Percentiles rank a stretch among this genome's conserved stretches.
These are phyloP conservation scores for Lagria hirta DNA, from an alignment of 2,888 invertebrate genomes.

Conservation along the genomic window DNA sequence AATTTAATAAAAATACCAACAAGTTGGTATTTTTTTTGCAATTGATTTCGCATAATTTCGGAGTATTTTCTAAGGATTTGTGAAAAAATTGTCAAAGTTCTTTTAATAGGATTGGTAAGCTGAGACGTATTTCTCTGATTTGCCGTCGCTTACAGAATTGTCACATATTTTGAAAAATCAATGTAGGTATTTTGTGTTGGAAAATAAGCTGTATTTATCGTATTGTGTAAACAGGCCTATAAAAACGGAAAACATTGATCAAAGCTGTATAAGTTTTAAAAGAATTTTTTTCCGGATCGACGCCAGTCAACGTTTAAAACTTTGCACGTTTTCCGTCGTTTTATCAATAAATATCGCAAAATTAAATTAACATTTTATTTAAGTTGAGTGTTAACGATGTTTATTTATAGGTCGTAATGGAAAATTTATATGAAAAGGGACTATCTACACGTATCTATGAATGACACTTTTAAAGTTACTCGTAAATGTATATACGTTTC, in stretches of 20 bases:
- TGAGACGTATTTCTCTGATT: conserved; percentile 4
- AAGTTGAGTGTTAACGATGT: conserved; percentile 11
- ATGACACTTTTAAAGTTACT: conserved; percentile 27
- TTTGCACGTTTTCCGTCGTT: conserved; percentile 4
- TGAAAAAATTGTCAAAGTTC: no score
- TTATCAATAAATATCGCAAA: conserved; percentile 14
- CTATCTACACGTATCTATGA: conserved; percentile 19
- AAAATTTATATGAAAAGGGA: conserved; percentile 29
- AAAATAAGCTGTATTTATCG: conserved; percentile 20
- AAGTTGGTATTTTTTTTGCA: no score
- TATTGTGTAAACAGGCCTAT: conserved; percentile 18
- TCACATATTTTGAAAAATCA: conserved; percentile 19
- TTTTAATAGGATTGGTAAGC: conserved; percentile 12
- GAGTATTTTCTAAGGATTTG: no score
- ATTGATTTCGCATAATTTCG: no score
- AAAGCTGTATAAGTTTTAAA: conserved; percentile 12
- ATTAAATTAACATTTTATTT: conserved; percentile 14
- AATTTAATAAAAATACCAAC: no score
- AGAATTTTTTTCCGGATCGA: conserved; percentile 8
- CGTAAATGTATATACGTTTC: conserved; percentile 28
- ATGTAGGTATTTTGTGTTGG: conserved; percentile 17
- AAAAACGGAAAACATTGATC: conserved; percentile 17
- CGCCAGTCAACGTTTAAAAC: conserved; percentile 14
- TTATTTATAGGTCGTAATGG: conserved; percentile 13
- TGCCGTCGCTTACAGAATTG: conserved; percentile 6